Evolutionary conservation across 2,113 vertebrate species (phyloP).

Genomic region (Collichthys lucidus): DNA sequence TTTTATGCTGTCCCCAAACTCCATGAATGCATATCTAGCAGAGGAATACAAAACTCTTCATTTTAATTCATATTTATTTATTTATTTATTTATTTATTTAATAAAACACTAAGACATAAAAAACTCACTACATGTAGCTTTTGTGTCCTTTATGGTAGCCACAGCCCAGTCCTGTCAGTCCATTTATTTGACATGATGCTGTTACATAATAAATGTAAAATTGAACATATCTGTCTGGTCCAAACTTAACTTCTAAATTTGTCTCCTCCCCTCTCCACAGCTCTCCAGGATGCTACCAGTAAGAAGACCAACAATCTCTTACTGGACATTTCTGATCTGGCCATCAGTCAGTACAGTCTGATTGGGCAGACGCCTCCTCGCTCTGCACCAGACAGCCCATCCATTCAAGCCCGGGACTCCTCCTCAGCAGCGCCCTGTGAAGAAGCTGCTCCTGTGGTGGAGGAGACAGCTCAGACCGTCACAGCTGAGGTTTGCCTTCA

Average conservation of each 20-base stretch:
- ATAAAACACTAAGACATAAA: too few species aligned
- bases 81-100: too few species aligned
- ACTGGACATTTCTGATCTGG: slow-evolving; percentile 65
- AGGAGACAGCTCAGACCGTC: slow-evolving; percentile 4
- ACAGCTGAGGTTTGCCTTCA: slow-evolving; percentile 14
- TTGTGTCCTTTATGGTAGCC: not conserved
- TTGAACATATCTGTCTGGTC: not conserved
- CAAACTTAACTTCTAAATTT: not conserved
- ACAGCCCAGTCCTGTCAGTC: too few species aligned
- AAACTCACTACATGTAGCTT: too few species aligned
- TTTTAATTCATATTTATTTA: not conserved
- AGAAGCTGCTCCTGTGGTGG: slow-evolving; percentile 10
- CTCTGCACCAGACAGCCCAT: slow-evolving; percentile 53
- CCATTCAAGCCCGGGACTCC: not conserved
- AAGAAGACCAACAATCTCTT: slow-evolving; percentile 54
- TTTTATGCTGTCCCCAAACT: not conserved
- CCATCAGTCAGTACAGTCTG: slow-evolving; percentile 73
- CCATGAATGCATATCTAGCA: not conserved
- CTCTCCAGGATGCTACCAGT: slow-evolving; percentile 60
- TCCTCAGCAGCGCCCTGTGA: not conserved
- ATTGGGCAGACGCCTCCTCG: slow-evolving; percentile 48
- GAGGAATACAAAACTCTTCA: not conserved
- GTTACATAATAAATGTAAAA: not conserved
- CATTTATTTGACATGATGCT: not conserved
- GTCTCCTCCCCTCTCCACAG: slow-evolving; percentile 33